Evolutionary conservation across 2,888 invertebrate species (phyloP), one percentile per base, ranked within the genome.

Genomic region (Drosophila fulvimacula): DNA sequence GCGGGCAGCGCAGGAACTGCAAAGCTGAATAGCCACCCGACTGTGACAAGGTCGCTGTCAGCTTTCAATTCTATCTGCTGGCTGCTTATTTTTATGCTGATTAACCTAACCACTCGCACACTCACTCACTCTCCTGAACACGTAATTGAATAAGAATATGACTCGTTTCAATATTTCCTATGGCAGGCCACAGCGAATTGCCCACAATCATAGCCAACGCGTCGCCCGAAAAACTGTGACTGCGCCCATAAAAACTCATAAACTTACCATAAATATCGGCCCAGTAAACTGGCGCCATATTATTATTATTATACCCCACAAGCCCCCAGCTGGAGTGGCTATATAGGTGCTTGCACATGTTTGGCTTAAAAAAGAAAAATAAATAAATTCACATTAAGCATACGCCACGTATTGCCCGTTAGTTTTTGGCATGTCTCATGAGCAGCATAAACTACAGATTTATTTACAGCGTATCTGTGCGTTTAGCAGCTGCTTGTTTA

Each of bases 81-180:
- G 58, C 58, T 74, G 77, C 81, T 78, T 80, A 82, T 85, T 80
- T 80, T 82, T 76, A 78, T 77, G 76, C 88, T 82, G 88, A 83
- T 83, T 83, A 88, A 83, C 67, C 68, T 69, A 67, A 68, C 75
- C 78, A 68, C 70, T 69, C 61, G 64, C 48, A 48, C 17, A 46
- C n/a, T 15, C 34, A 36, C 17, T 46, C 32, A 38, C 44, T 39
- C 32, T 36, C 11, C 41, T 15, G 24, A 55, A 52, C 52, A 70
- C 69, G 67, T 81, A 79, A 79, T 80, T 80, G 80, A 80, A 80
- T 82, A 76, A 63, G 60, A 81, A 80, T 79, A 76, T 71, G 76
- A 66, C 68, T 70, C 49, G 70, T 52, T 75, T 76, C 63, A 69
- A 80, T 80, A 80, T 77, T 70, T 79, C 52, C 71, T 71, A 61